Conservation (phyloP, 1,140 invertebrate species). For the Neomicropteryx cornuta region DNA sequence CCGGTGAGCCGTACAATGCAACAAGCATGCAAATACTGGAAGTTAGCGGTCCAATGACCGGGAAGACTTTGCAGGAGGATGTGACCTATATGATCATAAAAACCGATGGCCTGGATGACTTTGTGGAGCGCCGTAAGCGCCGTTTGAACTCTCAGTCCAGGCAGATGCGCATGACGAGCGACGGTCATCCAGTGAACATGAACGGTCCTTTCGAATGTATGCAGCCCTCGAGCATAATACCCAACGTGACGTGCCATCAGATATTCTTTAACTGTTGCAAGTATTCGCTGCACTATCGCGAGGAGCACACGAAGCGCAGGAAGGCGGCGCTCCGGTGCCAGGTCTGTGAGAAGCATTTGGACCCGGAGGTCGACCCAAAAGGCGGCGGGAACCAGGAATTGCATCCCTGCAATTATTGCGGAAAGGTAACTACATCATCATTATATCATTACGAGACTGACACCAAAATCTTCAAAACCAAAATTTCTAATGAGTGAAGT, state of each 20-base stretch:
- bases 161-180: slow-evolving; percentile 6
- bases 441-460: too few species aligned
- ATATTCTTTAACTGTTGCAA: slow-evolving; percentile 36
- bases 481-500: too few species aligned
- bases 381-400: slow-evolving; percentile 3
- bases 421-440: too few species aligned
- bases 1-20: too few species aligned
- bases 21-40: too few species aligned
- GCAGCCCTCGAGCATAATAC: slow-evolving; percentile 20
- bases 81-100: slow-evolving; percentile 14
- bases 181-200: slow-evolving; percentile 1
- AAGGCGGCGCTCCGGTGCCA: slow-evolving; percentile 33
- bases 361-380: slow-evolving; percentile 19
- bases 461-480: too few species aligned
- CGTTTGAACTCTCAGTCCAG: neutral
- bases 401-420: too few species aligned
- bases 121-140: neutral
- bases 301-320: slow-evolving; percentile 32
- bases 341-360: slow-evolving; percentile 34
- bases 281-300: slow-evolving; percentile 33
- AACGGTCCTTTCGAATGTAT: slow-evolving; percentile 32
- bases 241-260: slow-evolving; percentile 26
- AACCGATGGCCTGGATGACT: slow-evolving; percentile 2
- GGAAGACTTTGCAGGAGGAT: slow-evolving; percentile 1
- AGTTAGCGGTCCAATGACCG: too few species aligned